A percentile compares a stretch with the other conserved stretches of the same genome.
phyloP scores from a whole-genome alignment of 2,797 vertebrate species.

The Nannoperca obscura region DNA sequence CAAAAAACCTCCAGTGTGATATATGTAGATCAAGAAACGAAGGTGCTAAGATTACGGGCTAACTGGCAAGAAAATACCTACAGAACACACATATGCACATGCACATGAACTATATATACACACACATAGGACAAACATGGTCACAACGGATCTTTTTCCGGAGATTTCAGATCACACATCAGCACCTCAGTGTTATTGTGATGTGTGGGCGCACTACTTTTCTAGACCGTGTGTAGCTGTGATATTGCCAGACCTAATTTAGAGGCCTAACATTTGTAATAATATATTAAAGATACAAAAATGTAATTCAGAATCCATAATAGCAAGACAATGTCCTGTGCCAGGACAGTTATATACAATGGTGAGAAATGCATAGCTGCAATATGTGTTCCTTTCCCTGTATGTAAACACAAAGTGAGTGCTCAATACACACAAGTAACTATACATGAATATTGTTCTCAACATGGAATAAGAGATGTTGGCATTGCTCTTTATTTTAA shows the following conservation, averaged over 20 bases:
- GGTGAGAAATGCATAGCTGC: neutral
- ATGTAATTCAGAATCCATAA: neutral
- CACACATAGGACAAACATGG: neutral
- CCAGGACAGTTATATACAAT: neutral
- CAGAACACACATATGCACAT: slow-evolving; percentile 6
- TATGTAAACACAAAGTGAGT: neutral
- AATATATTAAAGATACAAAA: slow-evolving; percentile 13
- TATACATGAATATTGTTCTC: neutral
- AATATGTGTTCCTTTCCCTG: neutral
- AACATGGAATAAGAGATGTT: neutral
- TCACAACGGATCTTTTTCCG: neutral
- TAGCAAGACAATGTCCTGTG: neutral
- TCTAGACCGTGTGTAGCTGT: slow-evolving; percentile 3
- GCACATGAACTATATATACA: slow-evolving; percentile 1
- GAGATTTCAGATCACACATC: slow-evolving; percentile 18
- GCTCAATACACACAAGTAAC: neutral
- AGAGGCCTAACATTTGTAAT: slow-evolving; percentile 7
- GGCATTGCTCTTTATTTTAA: neutral
- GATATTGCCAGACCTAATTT: slow-evolving; percentile 3
- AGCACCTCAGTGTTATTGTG: neutral
- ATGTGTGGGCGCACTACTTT: neutral
- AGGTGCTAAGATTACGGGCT: neutral
- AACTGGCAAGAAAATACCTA: slow-evolving; percentile 8
- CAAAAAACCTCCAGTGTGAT: slow-evolving; percentile 31
- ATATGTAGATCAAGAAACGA: slow-evolving; percentile 29